Conservation (phyloP, 2,797 vertebrate genomes). For the Fringilla coelebs region DNA sequence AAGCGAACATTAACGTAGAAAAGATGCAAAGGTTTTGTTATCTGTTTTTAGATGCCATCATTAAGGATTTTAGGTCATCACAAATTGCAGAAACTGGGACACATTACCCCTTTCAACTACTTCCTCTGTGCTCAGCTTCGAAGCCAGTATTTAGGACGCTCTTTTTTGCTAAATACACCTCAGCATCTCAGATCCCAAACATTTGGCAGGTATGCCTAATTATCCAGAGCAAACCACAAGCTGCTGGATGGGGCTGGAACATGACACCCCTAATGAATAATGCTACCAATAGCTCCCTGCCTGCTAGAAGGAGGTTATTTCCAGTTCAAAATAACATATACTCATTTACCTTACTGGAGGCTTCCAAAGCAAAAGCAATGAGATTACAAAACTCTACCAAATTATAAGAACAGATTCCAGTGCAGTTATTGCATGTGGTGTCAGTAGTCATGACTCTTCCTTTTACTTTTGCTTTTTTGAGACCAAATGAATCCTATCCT, state of each 20-base stretch:
- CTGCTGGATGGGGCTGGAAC: neutral
- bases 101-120: neutral
- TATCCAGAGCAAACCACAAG: neutral
- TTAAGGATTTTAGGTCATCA: conserved; percentile 41
- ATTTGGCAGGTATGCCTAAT: neutral
- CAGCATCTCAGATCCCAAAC: neutral
- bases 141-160: neutral
- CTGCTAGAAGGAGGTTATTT: neutral
- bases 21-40: conserved; percentile 11
- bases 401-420: neutral
- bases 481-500: neutral
- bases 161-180: neutral
- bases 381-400: neutral
- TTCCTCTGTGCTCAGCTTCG: neutral
- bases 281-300: neutral
- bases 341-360: neutral
- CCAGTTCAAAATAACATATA: neutral
- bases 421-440: neutral
- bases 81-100: conserved; percentile 33
- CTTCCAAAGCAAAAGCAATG: neutral
- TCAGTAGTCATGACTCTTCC: neutral
- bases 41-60: conserved; percentile 1
- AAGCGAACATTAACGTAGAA: neutral
- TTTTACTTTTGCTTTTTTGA: neutral
- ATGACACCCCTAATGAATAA: neutral